Percentiles rank a stretch among this genome's conserved stretches.
Conservation (phyloP, 2,888 invertebrate genomes). For the Hetaerina titia region DNA sequence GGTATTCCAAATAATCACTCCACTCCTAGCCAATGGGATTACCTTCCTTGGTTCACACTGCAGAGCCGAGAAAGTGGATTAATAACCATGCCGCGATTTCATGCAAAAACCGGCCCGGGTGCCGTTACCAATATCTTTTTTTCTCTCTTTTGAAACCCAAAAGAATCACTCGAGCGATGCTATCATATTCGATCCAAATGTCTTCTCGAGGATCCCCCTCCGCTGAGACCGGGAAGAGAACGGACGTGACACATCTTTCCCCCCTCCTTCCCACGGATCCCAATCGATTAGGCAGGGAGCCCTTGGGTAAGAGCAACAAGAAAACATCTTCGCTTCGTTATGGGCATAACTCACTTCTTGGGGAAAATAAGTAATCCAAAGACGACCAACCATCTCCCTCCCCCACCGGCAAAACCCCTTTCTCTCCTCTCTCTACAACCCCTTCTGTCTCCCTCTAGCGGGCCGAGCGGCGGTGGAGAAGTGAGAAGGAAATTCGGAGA, state of each 20-base stretch:
- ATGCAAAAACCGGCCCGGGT: background rate
- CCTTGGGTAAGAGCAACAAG: constrained; percentile 10
- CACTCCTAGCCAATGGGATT: background rate
- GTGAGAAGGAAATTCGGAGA: background rate
- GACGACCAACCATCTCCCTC: background rate
- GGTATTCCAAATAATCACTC: no score
- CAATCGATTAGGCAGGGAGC: background rate
- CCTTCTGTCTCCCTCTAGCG: background rate
- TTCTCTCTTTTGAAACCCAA: background rate
- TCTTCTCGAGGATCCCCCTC: background rate
- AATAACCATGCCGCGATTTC: constrained; percentile 14
- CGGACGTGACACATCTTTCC: background rate
- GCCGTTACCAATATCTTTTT: background rate
- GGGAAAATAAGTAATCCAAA: background rate
- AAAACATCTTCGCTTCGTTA: constrained; percentile 10
- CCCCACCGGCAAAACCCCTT: background rate
- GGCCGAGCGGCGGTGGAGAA: background rate
- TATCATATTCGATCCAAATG: background rate
- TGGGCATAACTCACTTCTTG: constrained; percentile 1
- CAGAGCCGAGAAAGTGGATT: background rate
- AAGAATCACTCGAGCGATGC: background rate
- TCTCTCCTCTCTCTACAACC: background rate
- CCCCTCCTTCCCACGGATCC: background rate
- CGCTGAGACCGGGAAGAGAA: background rate
- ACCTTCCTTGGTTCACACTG: background rate